Percentiles rank a stretch among this genome's conserved stretches.
These are phyloP conservation scores for Pocillopora grandis DNA, from an alignment of 92 coral and sea anemone genomes.

Conservation along the genomic window DNA sequence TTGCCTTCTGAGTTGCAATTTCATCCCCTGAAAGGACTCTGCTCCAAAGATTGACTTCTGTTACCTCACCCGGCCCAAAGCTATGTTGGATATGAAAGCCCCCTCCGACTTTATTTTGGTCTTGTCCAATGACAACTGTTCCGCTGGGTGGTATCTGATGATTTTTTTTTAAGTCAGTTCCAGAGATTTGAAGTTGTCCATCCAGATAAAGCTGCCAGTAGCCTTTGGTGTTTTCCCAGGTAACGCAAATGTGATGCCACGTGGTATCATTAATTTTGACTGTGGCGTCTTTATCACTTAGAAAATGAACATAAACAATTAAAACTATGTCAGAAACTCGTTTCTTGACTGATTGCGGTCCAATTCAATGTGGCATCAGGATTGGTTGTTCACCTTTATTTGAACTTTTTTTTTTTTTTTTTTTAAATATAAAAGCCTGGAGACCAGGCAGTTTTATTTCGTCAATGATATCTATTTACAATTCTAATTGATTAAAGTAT, in stretches of 20 bases:
- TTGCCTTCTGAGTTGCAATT: neutral
- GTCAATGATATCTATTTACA: too few relatives aligned
- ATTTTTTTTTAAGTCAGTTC: neutral
- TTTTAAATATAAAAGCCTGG: too few relatives aligned
- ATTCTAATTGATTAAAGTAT: too few relatives aligned
- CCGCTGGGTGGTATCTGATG: neutral
- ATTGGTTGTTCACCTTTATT: too few relatives aligned
- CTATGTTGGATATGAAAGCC: neutral
- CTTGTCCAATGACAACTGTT: slow-evolving; percentile 27
- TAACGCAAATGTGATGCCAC: slow-evolving; percentile 26
- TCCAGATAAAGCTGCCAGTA: slow-evolving; percentile 1
- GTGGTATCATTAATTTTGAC: neutral
- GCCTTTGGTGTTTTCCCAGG: slow-evolving; percentile 15
- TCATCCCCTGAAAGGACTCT: neutral
- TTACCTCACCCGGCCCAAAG: slow-evolving; percentile 10
- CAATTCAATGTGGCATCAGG: too few relatives aligned
- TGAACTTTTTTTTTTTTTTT: too few relatives aligned
- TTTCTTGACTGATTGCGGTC: too few relatives aligned
- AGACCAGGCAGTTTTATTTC: too few relatives aligned
- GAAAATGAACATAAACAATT: neutral
- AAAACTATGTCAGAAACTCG: too few relatives aligned
- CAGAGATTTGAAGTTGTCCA: neutral
- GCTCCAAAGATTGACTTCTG: slow-evolving; percentile 13
- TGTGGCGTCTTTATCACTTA: neutral
- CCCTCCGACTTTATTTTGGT: slow-evolving; percentile 13